Evolutionary conservation across 2,797 vertebrate genomes (phyloP).

Genomic region (Eospalax fontanierii): DNA sequence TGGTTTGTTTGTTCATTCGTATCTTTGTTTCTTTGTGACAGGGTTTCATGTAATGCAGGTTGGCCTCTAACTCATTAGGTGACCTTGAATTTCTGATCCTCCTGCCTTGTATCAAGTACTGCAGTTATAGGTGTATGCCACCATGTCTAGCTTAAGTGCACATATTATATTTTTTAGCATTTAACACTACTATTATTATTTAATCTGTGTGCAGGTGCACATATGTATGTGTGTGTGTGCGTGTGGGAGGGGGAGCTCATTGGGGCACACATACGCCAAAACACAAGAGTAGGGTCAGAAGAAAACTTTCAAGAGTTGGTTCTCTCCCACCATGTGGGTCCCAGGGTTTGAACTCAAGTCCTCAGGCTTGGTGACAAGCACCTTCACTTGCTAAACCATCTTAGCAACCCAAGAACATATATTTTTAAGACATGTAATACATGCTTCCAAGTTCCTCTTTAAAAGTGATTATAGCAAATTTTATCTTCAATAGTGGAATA

Average conservation of each 20-base stretch:
- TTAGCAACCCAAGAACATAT: neutral
- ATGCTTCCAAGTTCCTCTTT: neutral
- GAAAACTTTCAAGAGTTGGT: neutral
- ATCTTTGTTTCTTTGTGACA: neutral
- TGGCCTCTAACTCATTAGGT: neutral
- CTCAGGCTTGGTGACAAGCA: neutral
- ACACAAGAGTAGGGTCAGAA: neutral
- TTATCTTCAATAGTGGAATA: neutral
- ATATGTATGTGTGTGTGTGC: too few species aligned
- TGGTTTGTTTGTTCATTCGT: neutral
- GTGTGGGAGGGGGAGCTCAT: neutral
- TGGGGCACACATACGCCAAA: too few species aligned
- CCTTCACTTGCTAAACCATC: neutral
- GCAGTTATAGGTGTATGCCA: neutral
- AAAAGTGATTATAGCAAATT: slow-evolving; percentile 25
- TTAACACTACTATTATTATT: neutral
- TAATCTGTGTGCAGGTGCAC: neutral
- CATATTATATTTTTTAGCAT: neutral
- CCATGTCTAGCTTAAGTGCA: neutral
- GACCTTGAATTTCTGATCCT: neutral
- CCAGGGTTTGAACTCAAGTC: neutral
- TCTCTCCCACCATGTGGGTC: neutral
- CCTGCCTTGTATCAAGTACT: neutral
- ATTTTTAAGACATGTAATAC: slow-evolving; percentile 16
- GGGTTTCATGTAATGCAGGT: neutral